Conservation (phyloP, 2,113 vertebrate species). For the Podiceps cristatus region DNA sequence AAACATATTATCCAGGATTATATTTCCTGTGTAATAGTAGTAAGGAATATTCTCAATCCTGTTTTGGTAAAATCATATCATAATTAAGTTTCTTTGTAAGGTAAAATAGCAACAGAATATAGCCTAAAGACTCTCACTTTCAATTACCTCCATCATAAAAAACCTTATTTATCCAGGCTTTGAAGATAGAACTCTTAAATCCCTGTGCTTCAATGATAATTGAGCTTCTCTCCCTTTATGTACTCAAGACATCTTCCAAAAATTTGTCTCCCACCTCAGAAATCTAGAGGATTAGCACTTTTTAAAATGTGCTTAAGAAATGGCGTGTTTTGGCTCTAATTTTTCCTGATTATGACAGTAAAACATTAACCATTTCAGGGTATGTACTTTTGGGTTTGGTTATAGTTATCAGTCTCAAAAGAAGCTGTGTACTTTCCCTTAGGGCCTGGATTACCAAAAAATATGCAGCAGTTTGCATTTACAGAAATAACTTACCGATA, state of each 20-base stretch:
- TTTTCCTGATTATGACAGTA: not conserved
- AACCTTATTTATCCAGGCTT: not conserved
- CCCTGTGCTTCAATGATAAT: not conserved
- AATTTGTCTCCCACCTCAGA: not conserved
- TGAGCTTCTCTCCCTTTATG: not conserved
- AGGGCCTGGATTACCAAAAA: not conserved
- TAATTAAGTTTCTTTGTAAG: not conserved
- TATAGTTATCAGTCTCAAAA: not conserved
- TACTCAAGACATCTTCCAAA: not conserved
- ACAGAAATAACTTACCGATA: not conserved
- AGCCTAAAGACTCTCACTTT: not conserved
- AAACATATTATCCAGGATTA: not conserved
- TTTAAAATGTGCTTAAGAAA: not conserved
- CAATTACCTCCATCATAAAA: not conserved
- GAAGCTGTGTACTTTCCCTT: not conserved
- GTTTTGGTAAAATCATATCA: not conserved
- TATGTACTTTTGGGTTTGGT: not conserved
- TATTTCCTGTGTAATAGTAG: not conserved
- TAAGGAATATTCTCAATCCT: not conserved
- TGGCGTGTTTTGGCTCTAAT: fast-evolving
- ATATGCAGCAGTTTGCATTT: not conserved
- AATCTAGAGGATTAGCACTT: not conserved
- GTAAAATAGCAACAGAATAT: not conserved
- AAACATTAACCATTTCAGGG: not conserved
- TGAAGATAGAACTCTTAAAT: not conserved